These are phyloP conservation scores for Psittacara wagleri DNA, from an alignment of 2,113 vertebrate genomes.

Conservation along the genomic window DNA sequence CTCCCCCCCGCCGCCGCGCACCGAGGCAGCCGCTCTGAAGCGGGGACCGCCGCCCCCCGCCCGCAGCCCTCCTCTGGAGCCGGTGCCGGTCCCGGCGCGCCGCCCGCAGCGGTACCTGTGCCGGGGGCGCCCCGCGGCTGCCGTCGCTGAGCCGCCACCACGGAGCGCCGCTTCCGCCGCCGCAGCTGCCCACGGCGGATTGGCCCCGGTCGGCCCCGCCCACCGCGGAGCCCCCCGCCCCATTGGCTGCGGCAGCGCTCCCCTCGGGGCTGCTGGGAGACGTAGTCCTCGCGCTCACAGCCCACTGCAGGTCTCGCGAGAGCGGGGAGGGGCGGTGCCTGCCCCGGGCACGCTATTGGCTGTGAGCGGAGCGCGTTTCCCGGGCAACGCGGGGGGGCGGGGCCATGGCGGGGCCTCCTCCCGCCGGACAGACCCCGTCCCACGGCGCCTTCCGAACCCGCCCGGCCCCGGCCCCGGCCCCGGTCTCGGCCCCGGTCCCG, in stretches of 20 bases:
- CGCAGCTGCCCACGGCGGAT: neutral
- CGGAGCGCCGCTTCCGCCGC: neutral
- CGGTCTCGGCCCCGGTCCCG: no score
- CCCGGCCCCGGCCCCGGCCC: no score
- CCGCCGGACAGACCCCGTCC: fast-evolving
- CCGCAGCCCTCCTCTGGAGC: no score
- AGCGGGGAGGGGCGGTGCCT: neutral
- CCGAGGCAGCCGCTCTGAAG: neutral
- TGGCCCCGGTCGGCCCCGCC: neutral
- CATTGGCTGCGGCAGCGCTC: neutral
- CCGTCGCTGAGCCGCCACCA: neutral
- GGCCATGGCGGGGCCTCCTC: neutral
- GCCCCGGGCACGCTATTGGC: neutral
- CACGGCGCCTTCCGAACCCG: no score
- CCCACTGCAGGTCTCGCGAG: neutral
- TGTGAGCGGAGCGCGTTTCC: neutral
- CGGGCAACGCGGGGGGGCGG: neutral
- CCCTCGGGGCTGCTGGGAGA: neutral
- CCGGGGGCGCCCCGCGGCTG: neutral
- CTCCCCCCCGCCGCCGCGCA: neutral
- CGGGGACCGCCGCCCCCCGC: neutral
- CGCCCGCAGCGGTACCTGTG: neutral
- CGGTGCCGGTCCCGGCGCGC: neutral
- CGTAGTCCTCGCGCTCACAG: neutral
- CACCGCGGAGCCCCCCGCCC: fast-evolving